A percentile compares a stretch with the other conserved stretches of the same genome.
Evolutionary conservation across 2,113 vertebrate genomes (phyloP).

Genomic region (Sus scrofa): DNA sequence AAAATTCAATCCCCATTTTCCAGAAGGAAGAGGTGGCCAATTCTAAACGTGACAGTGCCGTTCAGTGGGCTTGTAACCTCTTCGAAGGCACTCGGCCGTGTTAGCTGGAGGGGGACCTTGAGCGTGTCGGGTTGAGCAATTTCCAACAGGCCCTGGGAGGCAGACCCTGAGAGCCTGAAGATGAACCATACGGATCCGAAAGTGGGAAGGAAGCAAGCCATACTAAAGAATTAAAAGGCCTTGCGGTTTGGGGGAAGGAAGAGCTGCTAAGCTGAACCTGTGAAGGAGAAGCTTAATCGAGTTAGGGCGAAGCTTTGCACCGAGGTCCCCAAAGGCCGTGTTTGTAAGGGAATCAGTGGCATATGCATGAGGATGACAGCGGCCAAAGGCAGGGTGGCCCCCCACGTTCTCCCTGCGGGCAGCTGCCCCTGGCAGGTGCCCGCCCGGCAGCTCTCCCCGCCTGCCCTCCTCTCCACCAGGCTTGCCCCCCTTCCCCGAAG

Average conservation of each 20-base stretch:
- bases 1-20: slow-evolving; percentile 38
- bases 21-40: not conserved
- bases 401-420: too few species aligned
- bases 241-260: not conserved
- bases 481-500: not conserved
- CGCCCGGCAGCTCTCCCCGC: not conserved
- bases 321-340: not conserved
- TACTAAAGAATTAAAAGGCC: not conserved
- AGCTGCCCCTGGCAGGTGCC: not conserved
- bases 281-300: not conserved
- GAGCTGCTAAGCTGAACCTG: not conserved
- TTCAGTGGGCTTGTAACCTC: not conserved
- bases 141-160: not conserved
- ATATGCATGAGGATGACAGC: not conserved
- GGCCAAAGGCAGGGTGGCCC: not conserved
- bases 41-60: not conserved
- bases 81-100: slow-evolving; percentile 5
- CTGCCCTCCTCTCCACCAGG: not conserved
- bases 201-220: not conserved
- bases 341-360: not conserved
- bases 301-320: not conserved
- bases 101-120: not conserved
- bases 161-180: not conserved
- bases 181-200: slow-evolving; percentile 18
- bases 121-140: not conserved